Base-by-base conservation (phyloP, 2,888 invertebrate species). In the Liodrosophila aerea region DNA sequence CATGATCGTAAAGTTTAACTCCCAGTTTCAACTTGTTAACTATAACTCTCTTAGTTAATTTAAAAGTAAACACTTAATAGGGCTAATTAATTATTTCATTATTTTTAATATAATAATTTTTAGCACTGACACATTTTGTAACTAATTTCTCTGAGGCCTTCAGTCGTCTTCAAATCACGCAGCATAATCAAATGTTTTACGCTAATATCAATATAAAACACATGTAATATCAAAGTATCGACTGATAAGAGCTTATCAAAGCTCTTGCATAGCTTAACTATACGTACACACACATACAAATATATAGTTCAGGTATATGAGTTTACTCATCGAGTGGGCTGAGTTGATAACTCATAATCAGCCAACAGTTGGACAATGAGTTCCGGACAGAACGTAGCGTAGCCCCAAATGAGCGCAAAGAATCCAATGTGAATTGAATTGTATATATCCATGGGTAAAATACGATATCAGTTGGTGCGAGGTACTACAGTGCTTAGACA, bases 241-340 rank as follows among this genome's bases (percentile, higher is more conserved):
- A 31, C 16, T 11, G 56, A 64, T 53, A 64, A 51, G 22, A n/a
- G 15, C 31, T 15, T 65, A 66, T 63, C 64, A 45, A 34, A 31
- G 15, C 27, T 39, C 15, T 22, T 2, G 5, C 11, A 3, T 2
- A 34, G 34, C 31, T 49, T 36, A 44, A 11, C 30, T 34, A 13
- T 12, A 9, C 27, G 15, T 30, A 4, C 12, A 7, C 8, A 8
- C 9, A 29, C 11, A 18, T 13, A 7, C 11, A 22, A 5, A 13
- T n/a, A 0, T n/a, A 8, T 36, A 39, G 22, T 9, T 27, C n/a
- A 11, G 11, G 8, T 11, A 22, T 8, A n/a, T n/a, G n/a, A n/a
- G n/a, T n/a, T n/a, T n/a, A 29, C 18, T 3, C 22, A 8, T 7
- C 9, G 13, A 27, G 4, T 18, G 1, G 22, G 13, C 8, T 9